phyloP scores from a whole-genome alignment of 2,113 vertebrate genomes.

The Colaptes auratus region DNA sequence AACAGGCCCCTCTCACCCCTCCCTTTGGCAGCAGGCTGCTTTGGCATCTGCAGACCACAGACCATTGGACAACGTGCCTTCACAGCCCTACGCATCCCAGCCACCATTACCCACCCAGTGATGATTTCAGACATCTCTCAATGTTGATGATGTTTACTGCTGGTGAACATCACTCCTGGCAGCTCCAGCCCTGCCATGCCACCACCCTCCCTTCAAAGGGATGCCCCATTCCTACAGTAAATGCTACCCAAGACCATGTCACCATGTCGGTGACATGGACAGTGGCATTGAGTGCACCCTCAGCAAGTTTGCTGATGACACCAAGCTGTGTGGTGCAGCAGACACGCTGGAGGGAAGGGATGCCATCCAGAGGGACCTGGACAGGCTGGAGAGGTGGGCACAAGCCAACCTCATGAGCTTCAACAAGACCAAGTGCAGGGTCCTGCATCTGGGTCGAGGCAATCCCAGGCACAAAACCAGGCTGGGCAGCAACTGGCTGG shows the following conservation, averaged over 20 bases:
- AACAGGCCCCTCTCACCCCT: not conserved
- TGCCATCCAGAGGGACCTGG: too few relatives aligned
- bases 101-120: not conserved
- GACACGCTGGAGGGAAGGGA: too few relatives aligned
- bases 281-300: too few relatives aligned
- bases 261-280: too few relatives aligned
- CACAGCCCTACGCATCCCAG: rapidly evolving
- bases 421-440: too few relatives aligned
- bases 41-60: not conserved
- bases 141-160: not conserved
- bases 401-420: too few relatives aligned
- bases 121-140: not conserved
- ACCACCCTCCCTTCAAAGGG: not conserved
- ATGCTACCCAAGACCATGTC: not conserved
- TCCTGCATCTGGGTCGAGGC: too few relatives aligned
- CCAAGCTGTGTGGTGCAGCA: too few relatives aligned
- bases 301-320: too few relatives aligned
- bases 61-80: not conserved
- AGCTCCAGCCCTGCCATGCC: not conserved
- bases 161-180: not conserved
- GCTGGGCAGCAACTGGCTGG: too few relatives aligned
- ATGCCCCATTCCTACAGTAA: not conserved
- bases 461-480: too few relatives aligned
- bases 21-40: not conserved
- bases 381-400: too few relatives aligned